Evolutionary conservation across 2,888 invertebrate genomes (phyloP).

Genomic region (Epinotia brunnichana): DNA sequence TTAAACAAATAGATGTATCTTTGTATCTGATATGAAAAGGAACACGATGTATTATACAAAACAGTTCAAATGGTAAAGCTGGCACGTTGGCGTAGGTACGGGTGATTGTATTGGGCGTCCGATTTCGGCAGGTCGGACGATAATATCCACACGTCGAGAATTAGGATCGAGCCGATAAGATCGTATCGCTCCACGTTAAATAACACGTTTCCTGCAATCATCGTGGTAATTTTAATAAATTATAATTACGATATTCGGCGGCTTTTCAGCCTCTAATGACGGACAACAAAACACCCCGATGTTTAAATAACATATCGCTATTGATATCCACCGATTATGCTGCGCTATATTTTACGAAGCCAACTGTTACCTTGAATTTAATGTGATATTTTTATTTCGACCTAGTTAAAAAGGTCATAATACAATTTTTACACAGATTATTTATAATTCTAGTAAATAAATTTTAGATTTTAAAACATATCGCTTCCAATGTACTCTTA

Average conservation of each 20-base stretch:
- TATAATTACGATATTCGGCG: conserved; percentile 79
- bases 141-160: conserved; percentile 82
- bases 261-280: conserved; percentile 72
- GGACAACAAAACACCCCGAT: conserved; percentile 57
- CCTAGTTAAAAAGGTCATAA: not conserved
- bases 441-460: not conserved
- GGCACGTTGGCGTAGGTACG: conserved; percentile 53
- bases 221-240: conserved; percentile 79
- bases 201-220: conserved; percentile 83
- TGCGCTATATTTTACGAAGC: conserved; percentile 7
- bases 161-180: conserved; percentile 80
- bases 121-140: conserved; percentile 77
- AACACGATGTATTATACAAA: conserved; percentile 26
- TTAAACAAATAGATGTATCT: not conserved
- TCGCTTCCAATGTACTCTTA: no score
- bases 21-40: not conserved
- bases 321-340: conserved; percentile 31
- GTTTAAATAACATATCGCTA: conserved; percentile 64
- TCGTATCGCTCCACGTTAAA: conserved; percentile 79
- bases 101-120: conserved; percentile 58
- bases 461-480: no score
- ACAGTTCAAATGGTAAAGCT: conserved; percentile 50
- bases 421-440: not conserved
- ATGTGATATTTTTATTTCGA: conserved; percentile 12
- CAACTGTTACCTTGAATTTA: conserved; percentile 34